Percentiles rank a stretch among this genome's conserved stretches.
These are phyloP conservation scores for Calidris pugnax DNA, from an alignment of 2,113 vertebrate genomes.

Conservation along the genomic window DNA sequence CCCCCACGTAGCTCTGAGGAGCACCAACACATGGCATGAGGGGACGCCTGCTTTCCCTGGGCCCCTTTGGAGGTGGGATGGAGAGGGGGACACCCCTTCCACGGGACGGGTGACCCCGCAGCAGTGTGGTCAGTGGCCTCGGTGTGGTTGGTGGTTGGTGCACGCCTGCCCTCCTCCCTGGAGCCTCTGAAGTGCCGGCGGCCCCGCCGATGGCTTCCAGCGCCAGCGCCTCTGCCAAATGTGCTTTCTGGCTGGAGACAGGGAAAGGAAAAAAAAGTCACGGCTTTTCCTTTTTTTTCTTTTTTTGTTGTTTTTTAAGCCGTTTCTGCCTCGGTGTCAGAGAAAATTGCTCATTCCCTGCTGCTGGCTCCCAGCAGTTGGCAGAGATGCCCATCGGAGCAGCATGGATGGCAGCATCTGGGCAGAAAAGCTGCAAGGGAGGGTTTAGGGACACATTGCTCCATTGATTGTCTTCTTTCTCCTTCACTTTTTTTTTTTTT, in stretches of 20 bases:
- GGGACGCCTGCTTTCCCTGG: not conserved
- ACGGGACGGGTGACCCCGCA: accelerated
- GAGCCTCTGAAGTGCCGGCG: not conserved
- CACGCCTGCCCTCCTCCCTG: not conserved
- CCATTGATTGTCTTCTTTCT: not conserved
- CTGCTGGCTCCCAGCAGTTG: accelerated
- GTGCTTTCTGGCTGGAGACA: not conserved
- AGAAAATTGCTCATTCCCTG: not conserved
- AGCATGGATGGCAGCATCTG: not conserved
- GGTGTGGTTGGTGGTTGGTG: accelerated
- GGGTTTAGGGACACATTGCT: not conserved
- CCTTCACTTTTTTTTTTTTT: not conserved
- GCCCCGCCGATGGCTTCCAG: not conserved
- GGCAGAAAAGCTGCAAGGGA: not conserved
- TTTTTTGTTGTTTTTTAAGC: not conserved
- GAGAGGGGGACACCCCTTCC: not conserved
- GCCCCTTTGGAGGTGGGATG: not conserved
- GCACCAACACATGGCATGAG: accelerated
- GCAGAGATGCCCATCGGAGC: not conserved
- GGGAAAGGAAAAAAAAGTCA: not conserved
- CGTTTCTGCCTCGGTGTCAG: not conserved
- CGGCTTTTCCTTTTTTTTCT: not conserved
- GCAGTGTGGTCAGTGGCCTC: accelerated
- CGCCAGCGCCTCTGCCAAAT: not conserved
- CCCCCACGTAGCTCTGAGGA: not conserved